Evolutionary conservation across 2,113 vertebrate genomes (phyloP).

Genomic region (Nematolebias whitei): DNA sequence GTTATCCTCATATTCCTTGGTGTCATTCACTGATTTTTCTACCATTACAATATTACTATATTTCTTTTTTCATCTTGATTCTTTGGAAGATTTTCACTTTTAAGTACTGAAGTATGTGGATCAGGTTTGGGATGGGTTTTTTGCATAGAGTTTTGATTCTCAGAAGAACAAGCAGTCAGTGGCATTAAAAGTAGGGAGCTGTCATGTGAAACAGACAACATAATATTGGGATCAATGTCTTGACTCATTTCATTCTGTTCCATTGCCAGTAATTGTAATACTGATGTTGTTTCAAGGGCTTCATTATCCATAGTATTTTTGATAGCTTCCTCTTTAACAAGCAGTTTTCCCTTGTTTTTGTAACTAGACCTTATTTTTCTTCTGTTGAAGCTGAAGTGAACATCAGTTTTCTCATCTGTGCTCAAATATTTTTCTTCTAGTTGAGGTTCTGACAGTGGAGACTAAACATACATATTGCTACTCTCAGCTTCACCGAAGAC

Average conservation of each 20-base stretch:
- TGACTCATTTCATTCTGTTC: background rate
- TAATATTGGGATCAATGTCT: background rate
- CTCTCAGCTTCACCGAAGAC: background rate
- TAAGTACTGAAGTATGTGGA: no score
- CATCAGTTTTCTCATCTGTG: fast-evolving
- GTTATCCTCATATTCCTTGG: background rate
- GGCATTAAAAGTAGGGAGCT: background rate
- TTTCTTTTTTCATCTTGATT: background rate
- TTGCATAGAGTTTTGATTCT: background rate
- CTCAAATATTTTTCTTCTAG: background rate
- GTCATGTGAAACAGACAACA: background rate
- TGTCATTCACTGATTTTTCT: background rate
- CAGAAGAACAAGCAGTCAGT: background rate
- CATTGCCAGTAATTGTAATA: background rate
- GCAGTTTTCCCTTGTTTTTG: conserved; percentile 10
- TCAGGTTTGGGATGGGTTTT: no score
- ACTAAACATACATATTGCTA: background rate
- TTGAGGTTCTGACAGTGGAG: background rate
- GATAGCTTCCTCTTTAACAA: background rate
- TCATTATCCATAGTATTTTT: background rate
- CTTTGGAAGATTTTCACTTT: background rate
- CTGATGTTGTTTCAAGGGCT: background rate
- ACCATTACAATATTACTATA: background rate
- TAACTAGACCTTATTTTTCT: conserved; percentile 45
- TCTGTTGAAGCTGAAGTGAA: background rate